Evolutionary conservation across 2,113 vertebrate genomes (phyloP), one percentile per base, ranked within the genome.

Genomic region (Hippocampus zosterae): DNA sequence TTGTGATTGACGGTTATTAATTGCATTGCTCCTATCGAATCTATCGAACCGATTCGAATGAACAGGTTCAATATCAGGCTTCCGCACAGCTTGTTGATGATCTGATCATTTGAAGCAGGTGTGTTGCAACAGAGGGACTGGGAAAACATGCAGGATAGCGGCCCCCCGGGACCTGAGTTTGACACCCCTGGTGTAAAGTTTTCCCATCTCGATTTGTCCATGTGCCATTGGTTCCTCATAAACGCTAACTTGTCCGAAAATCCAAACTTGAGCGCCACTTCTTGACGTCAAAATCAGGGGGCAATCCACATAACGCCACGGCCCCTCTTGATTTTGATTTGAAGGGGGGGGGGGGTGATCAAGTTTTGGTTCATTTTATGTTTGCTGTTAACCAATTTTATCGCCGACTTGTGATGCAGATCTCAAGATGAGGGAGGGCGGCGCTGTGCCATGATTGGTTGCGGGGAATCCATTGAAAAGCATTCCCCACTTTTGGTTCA

Each of bases 141-240:
- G 25, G 25, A 27, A 27, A 27, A 27, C 25, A 27, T 27, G 25
- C 25, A 27, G 25, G 25, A 27, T 2, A 2, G 25, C 25, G 25
- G 25, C 25, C 25, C 25, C 25, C 25, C 25, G 2, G 25, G 25
- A 27, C 25, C 25, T 27, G 25, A 27, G 25, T 27, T 27, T 27
- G 25, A 27, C 25, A 27, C 25, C 25, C 25, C 25, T 27, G 25
- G 25, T 27, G 25, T 27, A 37, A 37, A 37, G 33, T 37, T 37
- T 37, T 37, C 33, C 33, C 33, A 37, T 72, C 73, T 79, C 72
- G 76, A 81, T 76, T 63, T 60, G 71, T 75, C 77, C 81, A 84
- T 86, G 88, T 90, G 84, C 85, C 85, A 82, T 84, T 74, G 79
- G 82, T 76, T 65, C 21, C 42, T 87, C 84, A 82, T 72, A 50